Evolutionary conservation across 2,113 vertebrate genomes (phyloP).

Genomic region (Onychostruthus taczanowskii): DNA sequence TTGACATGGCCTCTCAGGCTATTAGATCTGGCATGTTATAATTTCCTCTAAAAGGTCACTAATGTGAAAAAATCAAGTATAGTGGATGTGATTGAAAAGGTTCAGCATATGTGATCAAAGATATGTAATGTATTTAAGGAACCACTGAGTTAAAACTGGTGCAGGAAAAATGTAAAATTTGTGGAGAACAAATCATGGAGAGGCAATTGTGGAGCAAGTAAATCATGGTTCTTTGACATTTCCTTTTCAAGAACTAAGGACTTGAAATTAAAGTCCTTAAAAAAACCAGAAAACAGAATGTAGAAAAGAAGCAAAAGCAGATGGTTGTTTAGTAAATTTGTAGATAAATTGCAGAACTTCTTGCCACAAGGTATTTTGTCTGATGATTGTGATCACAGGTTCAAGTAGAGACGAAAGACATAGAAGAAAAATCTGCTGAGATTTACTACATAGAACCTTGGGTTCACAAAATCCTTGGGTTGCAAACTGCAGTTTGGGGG

Average conservation of each 20-base stretch:
- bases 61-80: not conserved
- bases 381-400: not conserved
- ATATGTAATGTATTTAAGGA: not conserved
- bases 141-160: not conserved
- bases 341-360: not conserved
- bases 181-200: not conserved
- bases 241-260: not conserved
- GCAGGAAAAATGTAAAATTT: not conserved
- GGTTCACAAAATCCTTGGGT: not conserved
- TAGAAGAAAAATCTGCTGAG: not conserved
- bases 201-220: not conserved
- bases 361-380: not conserved
- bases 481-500: not conserved
- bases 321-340: not conserved
- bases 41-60: not conserved
- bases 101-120: not conserved
- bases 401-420: not conserved
- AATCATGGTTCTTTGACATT: not conserved
- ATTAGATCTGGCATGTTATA: not conserved
- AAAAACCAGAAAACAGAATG: not conserved
- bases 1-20: not conserved
- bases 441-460: not conserved
- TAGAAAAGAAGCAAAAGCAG: not conserved
- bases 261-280: not conserved
- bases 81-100: not conserved